Evolutionary conservation across 1,140 invertebrate genomes (phyloP).

Genomic region (Thaumatotibia leucotreta): DNA sequence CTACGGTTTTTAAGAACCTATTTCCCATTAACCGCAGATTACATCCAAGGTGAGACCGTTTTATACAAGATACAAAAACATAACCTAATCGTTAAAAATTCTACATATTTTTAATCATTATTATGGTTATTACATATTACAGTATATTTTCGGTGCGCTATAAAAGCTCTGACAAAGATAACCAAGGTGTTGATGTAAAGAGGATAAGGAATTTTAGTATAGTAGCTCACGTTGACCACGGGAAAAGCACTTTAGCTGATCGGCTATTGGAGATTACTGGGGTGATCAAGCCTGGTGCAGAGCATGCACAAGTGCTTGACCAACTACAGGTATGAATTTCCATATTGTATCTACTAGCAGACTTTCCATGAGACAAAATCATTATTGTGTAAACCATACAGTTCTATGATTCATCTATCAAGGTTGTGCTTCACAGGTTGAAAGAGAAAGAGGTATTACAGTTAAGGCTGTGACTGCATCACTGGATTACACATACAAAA

Average conservation of each 20-base stretch:
- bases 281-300: conserved; percentile 83
- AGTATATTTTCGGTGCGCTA: conserved; percentile 24
- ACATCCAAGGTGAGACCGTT: neutral
- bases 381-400: conserved; percentile 11
- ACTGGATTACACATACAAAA: conserved; percentile 85
- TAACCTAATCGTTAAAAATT: neutral
- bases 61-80: neutral
- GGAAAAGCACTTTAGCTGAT: conserved; percentile 97
- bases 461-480: conserved; percentile 98
- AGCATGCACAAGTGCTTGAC: conserved; percentile 91
- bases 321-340: conserved; percentile 78
- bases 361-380: neutral
- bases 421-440: conserved; percentile 87
- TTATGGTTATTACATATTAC: neutral
- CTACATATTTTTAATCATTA: neutral
- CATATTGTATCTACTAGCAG: neutral
- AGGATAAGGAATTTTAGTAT: conserved; percentile 96
- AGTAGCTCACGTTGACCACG: conserved; percentile 98
- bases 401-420: no score
- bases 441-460: conserved; percentile 97
- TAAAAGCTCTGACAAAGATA: conserved; percentile 32
- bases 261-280: conserved; percentile 93
- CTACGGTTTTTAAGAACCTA: neutral
- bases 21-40: neutral
- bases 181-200: conserved; percentile 52